Evolutionary conservation across 2,113 vertebrate species (phyloP).

Genomic region (Triplophysa tibetana): DNA sequence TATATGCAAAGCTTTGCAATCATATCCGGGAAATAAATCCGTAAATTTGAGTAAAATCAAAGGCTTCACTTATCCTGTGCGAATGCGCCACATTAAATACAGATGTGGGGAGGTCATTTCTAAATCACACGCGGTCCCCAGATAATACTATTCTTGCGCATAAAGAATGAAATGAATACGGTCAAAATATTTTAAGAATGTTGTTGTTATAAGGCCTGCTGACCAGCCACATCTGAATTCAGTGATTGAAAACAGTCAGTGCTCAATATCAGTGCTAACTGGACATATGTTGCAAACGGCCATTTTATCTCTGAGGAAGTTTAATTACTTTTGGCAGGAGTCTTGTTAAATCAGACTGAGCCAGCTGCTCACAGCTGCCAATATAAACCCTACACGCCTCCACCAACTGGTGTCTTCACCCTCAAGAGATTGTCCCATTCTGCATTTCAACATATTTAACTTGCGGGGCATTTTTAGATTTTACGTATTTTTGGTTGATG

Average conservation of each 20-base stretch:
- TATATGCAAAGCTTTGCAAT: too few species aligned
- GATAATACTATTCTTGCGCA: too few species aligned
- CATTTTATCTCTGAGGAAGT: conserved; percentile 37
- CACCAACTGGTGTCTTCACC: conserved; percentile 38
- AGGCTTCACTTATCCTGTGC: too few species aligned
- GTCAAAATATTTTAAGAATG: too few species aligned
- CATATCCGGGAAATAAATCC: too few species aligned
- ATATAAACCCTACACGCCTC: neutral
- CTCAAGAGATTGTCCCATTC: neutral
- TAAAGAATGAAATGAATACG: too few species aligned
- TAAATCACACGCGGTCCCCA: too few species aligned
- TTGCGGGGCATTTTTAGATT: conserved; percentile 17
- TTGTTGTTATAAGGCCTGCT: neutral
- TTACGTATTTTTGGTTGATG: neutral
- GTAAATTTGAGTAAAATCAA: too few species aligned
- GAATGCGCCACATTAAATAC: too few species aligned
- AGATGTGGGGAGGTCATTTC: too few species aligned
- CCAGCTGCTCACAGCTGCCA: conserved; percentile 28
- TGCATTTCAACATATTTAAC: conserved; percentile 5
- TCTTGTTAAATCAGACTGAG: conserved; percentile 27
- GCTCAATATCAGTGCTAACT: conserved; percentile 30
- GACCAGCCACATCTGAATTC: neutral
- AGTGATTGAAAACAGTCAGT: neutral
- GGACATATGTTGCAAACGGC: conserved; percentile 33
- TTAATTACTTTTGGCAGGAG: conserved; percentile 38